A percentile compares a stretch with the other conserved stretches of the same genome.
These are phyloP conservation scores for Melanotaenia nigrans DNA, from an alignment of 2,797 vertebrate species.

Conservation along the genomic window DNA sequence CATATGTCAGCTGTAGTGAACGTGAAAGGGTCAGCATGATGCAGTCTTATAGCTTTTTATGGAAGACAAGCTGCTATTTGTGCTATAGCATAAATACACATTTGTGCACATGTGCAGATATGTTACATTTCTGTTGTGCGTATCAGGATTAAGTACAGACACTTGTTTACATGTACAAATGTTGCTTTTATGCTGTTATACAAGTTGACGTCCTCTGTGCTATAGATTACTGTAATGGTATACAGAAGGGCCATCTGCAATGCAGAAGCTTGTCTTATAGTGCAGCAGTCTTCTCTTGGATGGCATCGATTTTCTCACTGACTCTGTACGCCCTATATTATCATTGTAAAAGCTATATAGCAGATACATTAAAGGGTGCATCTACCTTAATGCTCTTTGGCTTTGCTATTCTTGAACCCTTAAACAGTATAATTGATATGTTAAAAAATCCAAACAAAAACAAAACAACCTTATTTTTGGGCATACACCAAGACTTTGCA, in stretches of 20 bases:
- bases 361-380: conserved; percentile 49
- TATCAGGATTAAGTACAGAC: background rate
- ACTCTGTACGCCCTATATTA: conserved; percentile 58
- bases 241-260: conserved; percentile 71
- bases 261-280: conserved; percentile 72
- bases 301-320: conserved; percentile 71
- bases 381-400: conserved; percentile 23
- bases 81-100: background rate
- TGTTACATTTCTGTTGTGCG: conserved; percentile 12
- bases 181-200: conserved; percentile 8
- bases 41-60: conserved; percentile 32
- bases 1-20: conserved; percentile 63
- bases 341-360: conserved; percentile 50
- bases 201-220: conserved; percentile 28
- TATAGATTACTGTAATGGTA: conserved; percentile 66
- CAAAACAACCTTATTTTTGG: too few species aligned
- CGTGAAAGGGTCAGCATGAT: conserved; percentile 49
- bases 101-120: background rate
- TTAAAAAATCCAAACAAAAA: background rate
- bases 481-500: too few species aligned
- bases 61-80: conserved; percentile 11
- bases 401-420: conserved; percentile 16
- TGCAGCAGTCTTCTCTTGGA: conserved; percentile 71
- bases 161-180: conserved; percentile 5
- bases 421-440: conserved; percentile 22